phyloP scores from a whole-genome alignment of 2,797 vertebrate genomes.

The Dryobates pubescens region DNA sequence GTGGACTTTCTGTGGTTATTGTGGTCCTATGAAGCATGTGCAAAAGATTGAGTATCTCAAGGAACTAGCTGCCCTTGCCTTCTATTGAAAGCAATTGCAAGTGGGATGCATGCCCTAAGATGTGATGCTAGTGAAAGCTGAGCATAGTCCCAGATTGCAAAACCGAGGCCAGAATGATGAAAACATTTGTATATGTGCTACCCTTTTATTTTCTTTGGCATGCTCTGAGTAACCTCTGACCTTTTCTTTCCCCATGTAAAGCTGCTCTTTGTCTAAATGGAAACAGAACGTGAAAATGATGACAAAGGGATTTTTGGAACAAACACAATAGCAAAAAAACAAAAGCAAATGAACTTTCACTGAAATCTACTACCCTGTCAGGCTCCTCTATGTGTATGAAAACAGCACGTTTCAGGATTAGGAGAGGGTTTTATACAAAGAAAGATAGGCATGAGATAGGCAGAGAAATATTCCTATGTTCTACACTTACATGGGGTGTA shows the following conservation, averaged over 20 bases:
- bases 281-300: constrained; percentile 64
- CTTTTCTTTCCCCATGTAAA: constrained; percentile 52
- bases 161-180: constrained; percentile 64
- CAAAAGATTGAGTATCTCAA: constrained; percentile 26
- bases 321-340: constrained; percentile 27
- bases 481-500: background rate
- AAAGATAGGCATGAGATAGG: background rate
- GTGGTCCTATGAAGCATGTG: constrained; percentile 29
- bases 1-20: constrained; percentile 37
- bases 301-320: constrained; percentile 61
- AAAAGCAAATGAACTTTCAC: constrained; percentile 61
- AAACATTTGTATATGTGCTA: constrained; percentile 72
- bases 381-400: background rate
- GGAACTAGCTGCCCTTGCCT: constrained; percentile 43
- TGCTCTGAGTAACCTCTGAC: constrained; percentile 44
- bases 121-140: constrained; percentile 64
- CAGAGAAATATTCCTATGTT: background rate
- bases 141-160: constrained; percentile 64
- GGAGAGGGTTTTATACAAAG: background rate
- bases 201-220: constrained; percentile 70
- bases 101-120: constrained; percentile 53
- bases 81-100: constrained; percentile 51
- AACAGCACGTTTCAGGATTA: background rate
- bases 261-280: constrained; percentile 64
- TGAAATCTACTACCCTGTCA: constrained; percentile 7